Conservation (phyloP, 2,797 vertebrate species). For the Lophotriccus pileatus region DNA sequence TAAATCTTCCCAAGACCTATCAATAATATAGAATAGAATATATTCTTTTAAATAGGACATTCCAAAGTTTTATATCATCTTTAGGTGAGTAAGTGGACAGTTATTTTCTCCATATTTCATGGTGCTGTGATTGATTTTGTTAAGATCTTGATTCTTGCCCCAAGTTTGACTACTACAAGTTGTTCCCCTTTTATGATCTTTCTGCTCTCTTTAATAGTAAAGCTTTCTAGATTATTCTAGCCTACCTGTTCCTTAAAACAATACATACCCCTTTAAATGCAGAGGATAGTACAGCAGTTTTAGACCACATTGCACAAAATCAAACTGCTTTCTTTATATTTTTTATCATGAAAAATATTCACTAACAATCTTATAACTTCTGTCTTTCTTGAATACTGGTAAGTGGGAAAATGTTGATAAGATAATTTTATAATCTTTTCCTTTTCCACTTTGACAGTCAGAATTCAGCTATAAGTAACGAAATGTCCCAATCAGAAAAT, state of each 20-base stretch:
- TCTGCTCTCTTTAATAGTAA: not conserved
- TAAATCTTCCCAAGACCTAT: not conserved
- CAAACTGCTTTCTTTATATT: not conserved
- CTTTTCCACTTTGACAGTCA: not conserved
- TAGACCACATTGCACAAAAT: not conserved
- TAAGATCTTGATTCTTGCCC: not conserved
- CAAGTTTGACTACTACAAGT: not conserved
- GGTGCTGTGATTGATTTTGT: not conserved
- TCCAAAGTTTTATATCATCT: not conserved
- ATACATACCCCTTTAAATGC: not conserved
- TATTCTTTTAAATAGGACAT: not conserved
- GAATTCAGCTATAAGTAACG: not conserved
- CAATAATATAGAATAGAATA: not conserved
- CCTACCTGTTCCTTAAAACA: not conserved
- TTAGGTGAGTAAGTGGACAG: not conserved
- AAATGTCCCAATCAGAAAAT: not conserved
- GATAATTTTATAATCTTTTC: not conserved
- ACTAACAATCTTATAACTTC: not conserved
- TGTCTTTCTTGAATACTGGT: not conserved
- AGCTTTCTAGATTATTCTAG: not conserved
- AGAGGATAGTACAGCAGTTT: not conserved
- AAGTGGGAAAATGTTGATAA: not conserved
- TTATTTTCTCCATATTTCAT: not conserved
- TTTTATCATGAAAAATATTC: not conserved
- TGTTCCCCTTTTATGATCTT: not conserved